Evolutionary conservation across 2,113 vertebrate species (phyloP).

Genomic region (Corydoras sp.): DNA sequence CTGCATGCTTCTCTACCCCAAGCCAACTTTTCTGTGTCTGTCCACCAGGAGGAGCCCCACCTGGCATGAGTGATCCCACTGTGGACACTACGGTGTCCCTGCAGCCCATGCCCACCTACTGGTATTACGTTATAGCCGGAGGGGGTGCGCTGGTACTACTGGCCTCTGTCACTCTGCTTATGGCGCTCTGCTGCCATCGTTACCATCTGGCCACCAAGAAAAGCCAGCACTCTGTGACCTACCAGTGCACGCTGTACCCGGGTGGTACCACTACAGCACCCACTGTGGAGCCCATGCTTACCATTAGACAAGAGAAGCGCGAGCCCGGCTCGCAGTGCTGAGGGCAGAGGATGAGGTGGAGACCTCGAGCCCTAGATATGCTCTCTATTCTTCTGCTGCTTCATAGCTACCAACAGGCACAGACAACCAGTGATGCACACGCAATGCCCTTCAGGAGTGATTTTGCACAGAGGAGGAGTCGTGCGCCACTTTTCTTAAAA

Average conservation of each 20-base stretch:
- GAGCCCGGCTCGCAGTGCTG: constrained; percentile 76
- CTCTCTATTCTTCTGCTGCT: constrained; percentile 20
- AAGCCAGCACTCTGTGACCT: constrained; percentile 87
- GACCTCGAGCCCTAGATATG: constrained; percentile 7
- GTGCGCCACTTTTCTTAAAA: not conserved
- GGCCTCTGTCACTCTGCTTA: constrained; percentile 81
- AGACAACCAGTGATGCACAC: constrained; percentile 16
- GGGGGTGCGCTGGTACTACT: constrained; percentile 90
- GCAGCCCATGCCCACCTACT: constrained; percentile 91
- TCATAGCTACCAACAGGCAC: constrained; percentile 25
- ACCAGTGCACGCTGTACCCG: constrained; percentile 82
- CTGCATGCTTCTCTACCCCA: constrained; percentile 83
- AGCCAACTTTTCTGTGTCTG: constrained; percentile 90
- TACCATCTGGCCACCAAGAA: constrained; percentile 95
- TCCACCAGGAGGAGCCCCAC: constrained; percentile 92
- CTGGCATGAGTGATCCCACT: constrained; percentile 91
- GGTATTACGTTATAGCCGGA: constrained; percentile 98
- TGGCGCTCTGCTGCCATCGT: constrained; percentile 92
- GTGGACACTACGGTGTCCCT: constrained; percentile 90
- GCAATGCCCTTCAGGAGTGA: constrained; percentile 6
- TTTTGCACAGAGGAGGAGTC: constrained; percentile 14
- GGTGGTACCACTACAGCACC: constrained; percentile 66
- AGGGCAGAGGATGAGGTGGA: constrained; percentile 50
- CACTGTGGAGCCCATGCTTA: constrained; percentile 85
- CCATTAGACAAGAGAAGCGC: constrained; percentile 90